Evolutionary conservation across 1,140 invertebrate species (phyloP).

Genomic region (Neotoxoptera formosana): DNA sequence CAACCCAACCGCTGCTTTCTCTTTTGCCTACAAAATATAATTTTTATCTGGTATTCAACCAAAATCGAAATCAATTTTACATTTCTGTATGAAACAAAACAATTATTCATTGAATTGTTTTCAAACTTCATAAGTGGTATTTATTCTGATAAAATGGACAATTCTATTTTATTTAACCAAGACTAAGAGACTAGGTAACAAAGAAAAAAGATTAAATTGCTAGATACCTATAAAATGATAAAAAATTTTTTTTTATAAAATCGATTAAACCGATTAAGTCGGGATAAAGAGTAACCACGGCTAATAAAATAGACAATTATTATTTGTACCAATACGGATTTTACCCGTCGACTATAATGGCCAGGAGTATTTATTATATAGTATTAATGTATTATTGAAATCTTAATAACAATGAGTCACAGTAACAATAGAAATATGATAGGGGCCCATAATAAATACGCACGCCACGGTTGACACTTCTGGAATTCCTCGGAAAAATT

Average conservation of each 20-base stretch:
- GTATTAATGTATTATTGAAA: neutral
- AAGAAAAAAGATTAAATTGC: no score
- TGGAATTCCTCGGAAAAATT: neutral
- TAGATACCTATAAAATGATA: no score
- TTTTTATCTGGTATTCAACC: no score
- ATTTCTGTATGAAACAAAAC: neutral
- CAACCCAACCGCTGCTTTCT: neutral
- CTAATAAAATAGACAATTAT: neutral
- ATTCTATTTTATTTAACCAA: no score
- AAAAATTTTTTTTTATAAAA: no score
- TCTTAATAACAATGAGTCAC: neutral
- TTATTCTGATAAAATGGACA: no score
- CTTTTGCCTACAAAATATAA: neutral
- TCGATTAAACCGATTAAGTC: neutral
- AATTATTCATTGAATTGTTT: no score
- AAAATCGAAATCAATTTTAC: neutral
- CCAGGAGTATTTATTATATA: neutral
- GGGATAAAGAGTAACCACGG: neutral
- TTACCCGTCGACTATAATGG: neutral
- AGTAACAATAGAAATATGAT: neutral
- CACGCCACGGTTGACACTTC: neutral
- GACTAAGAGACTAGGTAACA: no score
- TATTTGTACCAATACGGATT: neutral
- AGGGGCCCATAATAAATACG: no score
- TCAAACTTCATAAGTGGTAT: no score